Evolutionary conservation across 2,888 invertebrate species (phyloP).

Genomic region (Leptinotarsa peninsularis): DNA sequence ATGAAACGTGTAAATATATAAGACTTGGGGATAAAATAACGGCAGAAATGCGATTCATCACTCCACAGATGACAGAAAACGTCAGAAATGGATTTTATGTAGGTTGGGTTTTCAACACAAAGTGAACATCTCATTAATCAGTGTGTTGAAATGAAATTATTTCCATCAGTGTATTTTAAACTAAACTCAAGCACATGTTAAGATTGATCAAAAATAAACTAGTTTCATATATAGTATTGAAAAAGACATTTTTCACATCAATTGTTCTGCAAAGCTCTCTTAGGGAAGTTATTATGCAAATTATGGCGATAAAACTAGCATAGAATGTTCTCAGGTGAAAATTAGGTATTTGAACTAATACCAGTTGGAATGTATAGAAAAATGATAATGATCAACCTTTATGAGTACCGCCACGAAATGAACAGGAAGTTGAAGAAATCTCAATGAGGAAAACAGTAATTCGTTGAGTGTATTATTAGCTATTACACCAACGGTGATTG

Average conservation of each 20-base stretch:
- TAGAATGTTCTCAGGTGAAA: neutral
- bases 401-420: slow-evolving; percentile 2
- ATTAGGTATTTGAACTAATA: neutral
- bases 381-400: slow-evolving; percentile 10
- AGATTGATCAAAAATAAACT: neutral
- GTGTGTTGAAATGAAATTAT: too few relatives aligned
- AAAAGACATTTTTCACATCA: neutral
- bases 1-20: too few relatives aligned
- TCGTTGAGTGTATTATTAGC: neutral
- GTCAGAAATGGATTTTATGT: too few relatives aligned
- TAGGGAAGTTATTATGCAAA: neutral
- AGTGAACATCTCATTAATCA: too few relatives aligned
- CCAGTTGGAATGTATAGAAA: neutral
- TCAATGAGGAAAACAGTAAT: slow-evolving; percentile 2
- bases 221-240: neutral
- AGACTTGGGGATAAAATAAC: too few relatives aligned
- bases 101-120: too few relatives aligned
- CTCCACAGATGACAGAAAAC: too few relatives aligned
- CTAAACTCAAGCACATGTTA: neutral
- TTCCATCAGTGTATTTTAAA: too few relatives aligned
- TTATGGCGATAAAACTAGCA: neutral
- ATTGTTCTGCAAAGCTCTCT: neutral
- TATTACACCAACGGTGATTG: neutral
- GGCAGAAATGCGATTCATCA: too few relatives aligned
- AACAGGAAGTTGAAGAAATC: slow-evolving; percentile 13